Base-by-base conservation (phyloP, 2,888 invertebrate genomes). In the Spatulosminthurus flaviceps region DNA sequence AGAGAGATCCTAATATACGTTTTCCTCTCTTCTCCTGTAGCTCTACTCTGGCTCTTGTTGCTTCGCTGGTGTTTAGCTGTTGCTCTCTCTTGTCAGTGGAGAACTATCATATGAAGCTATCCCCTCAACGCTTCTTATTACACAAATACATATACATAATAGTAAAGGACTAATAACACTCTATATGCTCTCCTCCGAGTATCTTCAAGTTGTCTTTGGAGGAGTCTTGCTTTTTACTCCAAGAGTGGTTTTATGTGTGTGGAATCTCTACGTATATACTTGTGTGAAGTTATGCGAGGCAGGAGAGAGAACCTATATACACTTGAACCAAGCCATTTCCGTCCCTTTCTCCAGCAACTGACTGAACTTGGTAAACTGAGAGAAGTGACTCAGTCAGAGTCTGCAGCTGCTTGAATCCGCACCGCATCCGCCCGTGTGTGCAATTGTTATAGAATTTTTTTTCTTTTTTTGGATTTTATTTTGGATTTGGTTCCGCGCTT, bases 311-410 rank as follows among this genome's bases (percentile, higher is more conserved):
- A 60, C n/a, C 19, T 60, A 60, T n/a, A n/a, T 21, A 60, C 60
- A 60, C 60, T 60, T 60, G 64, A 26, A 11, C 64, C 21, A 64
- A 64, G 64, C 64, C 79, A 72, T 78, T 78, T 78, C 78, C 72
- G 72, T 78, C 72, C 78, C 72, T 72, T 70, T 70, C 70, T 70
- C 41, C 70, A 70, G 70, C 22, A 64, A 22, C 26, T 26, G 64
- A 11, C 64, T 64, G 64, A 64, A 64, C 64, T 64, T 64, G 64
- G 64, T 64, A 64, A 21, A 64, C 64, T 64, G 24, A 24, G 24
- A 11, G 64, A 22, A 64, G 64, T 64, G 64, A 64, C 64, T 64
- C 64, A 64, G 64, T 64, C 64, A 64, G 64, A 70, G 70, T 41
- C 41, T 70, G 70, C 70, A 70, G 70, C 70, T 70, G 70, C 70